These are phyloP conservation scores for Diceros bicornis DNA, from an alignment of 2,797 vertebrate genomes.

Conservation along the genomic window DNA sequence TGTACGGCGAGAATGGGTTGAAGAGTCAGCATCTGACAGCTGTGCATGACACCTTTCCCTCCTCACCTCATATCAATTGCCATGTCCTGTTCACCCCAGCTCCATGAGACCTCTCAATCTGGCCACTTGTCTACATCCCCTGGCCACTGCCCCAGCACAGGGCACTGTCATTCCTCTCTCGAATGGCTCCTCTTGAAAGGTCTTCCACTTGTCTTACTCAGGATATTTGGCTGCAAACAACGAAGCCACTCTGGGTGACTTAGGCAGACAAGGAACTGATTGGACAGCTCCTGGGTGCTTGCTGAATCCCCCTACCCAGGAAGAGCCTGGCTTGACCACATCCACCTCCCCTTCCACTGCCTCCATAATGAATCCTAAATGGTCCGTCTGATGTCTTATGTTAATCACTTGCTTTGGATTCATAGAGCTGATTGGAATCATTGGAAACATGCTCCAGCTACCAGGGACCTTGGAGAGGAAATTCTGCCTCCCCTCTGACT, in stretches of 20 bases:
- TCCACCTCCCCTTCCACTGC: background rate
- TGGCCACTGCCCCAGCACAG: background rate
- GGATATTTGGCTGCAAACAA: slow-evolving; percentile 12
- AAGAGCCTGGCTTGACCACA: background rate
- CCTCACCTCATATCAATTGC: background rate
- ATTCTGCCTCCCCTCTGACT: background rate
- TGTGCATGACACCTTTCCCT: background rate
- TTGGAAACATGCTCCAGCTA: background rate
- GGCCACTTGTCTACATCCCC: background rate
- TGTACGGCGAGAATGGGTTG: background rate
- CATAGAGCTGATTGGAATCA: background rate
- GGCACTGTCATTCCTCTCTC: background rate
- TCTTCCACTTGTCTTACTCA: background rate
- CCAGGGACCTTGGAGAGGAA: background rate
- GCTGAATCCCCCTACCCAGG: background rate
- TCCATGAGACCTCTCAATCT: background rate
- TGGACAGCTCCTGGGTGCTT: background rate
- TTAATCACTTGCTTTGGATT: slow-evolving; percentile 43
- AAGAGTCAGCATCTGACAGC: background rate
- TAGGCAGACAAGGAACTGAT: background rate
- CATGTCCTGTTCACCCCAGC: background rate
- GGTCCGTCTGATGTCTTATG: background rate
- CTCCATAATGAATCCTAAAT: background rate
- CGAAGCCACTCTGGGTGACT: slow-evolving; percentile 14
- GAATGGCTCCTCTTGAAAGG: background rate